A percentile compares a stretch with the other conserved stretches of the same genome.
Conservation (phyloP, 2,888 invertebrate species). For the Cartodere bifasciata region DNA sequence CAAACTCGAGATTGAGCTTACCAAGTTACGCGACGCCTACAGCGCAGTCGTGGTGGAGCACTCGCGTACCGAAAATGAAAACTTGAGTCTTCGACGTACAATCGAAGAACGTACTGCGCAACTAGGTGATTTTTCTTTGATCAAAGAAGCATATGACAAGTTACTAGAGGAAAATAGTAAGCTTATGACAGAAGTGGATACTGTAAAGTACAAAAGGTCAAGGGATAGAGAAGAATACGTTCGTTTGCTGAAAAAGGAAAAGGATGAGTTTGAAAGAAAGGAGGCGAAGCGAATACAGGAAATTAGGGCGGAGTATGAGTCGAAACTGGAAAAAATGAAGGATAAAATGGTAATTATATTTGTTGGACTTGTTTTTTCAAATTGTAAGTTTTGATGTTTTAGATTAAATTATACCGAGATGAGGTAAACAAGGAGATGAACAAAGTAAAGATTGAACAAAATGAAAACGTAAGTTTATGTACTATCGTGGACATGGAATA, state of each 20-base stretch:
- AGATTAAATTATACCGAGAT: slow-evolving; percentile 50
- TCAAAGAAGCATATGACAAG: slow-evolving; percentile 32
- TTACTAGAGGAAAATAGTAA: slow-evolving; percentile 32
- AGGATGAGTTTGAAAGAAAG: slow-evolving; percentile 23
- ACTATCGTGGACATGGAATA: too few relatives aligned
- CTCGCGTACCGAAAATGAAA: slow-evolving; percentile 28
- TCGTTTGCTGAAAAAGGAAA: slow-evolving; percentile 26
- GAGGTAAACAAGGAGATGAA: slow-evolving; percentile 48
- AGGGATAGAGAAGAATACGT: slow-evolving; percentile 31
- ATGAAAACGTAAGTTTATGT: slow-evolving; percentile 39
- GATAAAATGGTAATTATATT: slow-evolving; percentile 62
- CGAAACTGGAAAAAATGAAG: slow-evolving; percentile 67
- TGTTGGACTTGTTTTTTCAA: slow-evolving; percentile 7
- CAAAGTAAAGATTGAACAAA: slow-evolving; percentile 40
- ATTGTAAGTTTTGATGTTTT: slow-evolving; percentile 17
- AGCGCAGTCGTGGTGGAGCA: slow-evolving; percentile 25
- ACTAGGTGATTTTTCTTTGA: slow-evolving; percentile 17
- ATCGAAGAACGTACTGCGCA: slow-evolving; percentile 24
- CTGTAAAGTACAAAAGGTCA: slow-evolving; percentile 29
- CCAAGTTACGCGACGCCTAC: slow-evolving; percentile 26
- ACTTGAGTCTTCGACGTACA: slow-evolving; percentile 20
- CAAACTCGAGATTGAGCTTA: slow-evolving; percentile 17
- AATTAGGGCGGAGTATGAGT: slow-evolving; percentile 53
- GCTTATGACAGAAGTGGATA: slow-evolving; percentile 29
- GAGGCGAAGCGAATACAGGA: slow-evolving; percentile 38